These are phyloP conservation scores for Montifringilla adamsi DNA, from an alignment of 2,113 vertebrate genomes.

Conservation along the genomic window DNA sequence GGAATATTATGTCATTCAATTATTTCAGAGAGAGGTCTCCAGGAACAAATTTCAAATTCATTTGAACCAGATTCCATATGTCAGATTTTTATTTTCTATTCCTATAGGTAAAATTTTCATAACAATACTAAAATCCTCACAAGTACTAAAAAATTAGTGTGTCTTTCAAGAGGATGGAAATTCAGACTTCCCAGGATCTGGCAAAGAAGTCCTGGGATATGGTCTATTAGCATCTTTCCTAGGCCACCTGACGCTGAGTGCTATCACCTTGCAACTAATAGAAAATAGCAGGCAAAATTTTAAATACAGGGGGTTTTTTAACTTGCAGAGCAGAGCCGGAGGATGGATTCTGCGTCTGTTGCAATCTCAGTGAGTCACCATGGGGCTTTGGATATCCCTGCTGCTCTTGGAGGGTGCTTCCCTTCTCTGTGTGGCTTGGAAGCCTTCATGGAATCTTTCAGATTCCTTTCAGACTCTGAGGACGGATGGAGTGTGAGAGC, in stretches of 20 bases:
- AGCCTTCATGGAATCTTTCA: not conserved
- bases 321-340: not conserved
- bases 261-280: not conserved
- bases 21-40: not conserved
- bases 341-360: not conserved
- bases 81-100: not conserved
- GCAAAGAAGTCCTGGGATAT: not conserved
- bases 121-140: not conserved
- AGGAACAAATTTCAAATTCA: not conserved
- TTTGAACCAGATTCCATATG: not conserved
- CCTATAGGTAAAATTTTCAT: not conserved
- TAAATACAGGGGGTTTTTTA: not conserved
- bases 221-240: not conserved
- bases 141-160: not conserved
- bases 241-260: not conserved
- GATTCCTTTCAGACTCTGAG: not conserved
- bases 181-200: not conserved
- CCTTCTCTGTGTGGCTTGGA: not conserved
- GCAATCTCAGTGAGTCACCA: not conserved
- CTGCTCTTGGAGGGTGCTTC: not conserved
- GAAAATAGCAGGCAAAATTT: not conserved
- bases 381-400: rapidly evolving
- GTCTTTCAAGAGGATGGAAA: not conserved
- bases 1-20: not conserved
- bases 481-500: not conserved